phyloP scores from a whole-genome alignment of 2,797 vertebrate species.

The Channallabes apus region DNA sequence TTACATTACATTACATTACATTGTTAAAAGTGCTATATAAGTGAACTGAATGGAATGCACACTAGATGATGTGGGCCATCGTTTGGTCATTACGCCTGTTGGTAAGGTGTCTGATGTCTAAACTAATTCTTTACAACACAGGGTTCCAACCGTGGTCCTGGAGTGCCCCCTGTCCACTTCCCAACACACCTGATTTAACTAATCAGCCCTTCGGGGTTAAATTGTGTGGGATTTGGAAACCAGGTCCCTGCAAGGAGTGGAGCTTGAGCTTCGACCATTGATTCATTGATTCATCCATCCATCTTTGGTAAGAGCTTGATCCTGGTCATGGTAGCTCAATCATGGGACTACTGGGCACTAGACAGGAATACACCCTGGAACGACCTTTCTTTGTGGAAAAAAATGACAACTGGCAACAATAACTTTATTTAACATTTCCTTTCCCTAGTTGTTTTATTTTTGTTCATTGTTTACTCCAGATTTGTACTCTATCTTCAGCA shows the following conservation, averaged over 20 bases:
- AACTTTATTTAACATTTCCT: neutral
- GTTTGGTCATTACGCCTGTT: neutral
- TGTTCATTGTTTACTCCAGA: slow-evolving; percentile 25
- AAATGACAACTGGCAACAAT: neutral
- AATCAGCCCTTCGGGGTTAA: neutral
- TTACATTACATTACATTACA: neutral
- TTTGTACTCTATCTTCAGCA: slow-evolving; percentile 23
- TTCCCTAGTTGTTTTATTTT: neutral
- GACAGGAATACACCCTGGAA: neutral
- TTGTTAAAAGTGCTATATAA: neutral
- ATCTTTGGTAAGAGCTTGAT: neutral
- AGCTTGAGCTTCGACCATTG: neutral
- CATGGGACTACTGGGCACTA: neutral
- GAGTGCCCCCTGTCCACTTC: neutral
- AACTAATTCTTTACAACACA: neutral
- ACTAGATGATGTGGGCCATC: neutral
- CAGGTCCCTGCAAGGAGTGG: neutral
- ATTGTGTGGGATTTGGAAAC: neutral
- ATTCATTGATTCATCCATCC: neutral
- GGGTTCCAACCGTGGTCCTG: neutral
- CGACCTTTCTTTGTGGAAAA: neutral
- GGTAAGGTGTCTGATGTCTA: neutral
- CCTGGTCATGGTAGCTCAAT: neutral
- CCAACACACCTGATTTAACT: neutral
- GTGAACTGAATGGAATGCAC: neutral